Evolutionary conservation across 2,797 vertebrate genomes (phyloP), one percentile per base, ranked within the genome.

Genomic region (Lates japonicus): DNA sequence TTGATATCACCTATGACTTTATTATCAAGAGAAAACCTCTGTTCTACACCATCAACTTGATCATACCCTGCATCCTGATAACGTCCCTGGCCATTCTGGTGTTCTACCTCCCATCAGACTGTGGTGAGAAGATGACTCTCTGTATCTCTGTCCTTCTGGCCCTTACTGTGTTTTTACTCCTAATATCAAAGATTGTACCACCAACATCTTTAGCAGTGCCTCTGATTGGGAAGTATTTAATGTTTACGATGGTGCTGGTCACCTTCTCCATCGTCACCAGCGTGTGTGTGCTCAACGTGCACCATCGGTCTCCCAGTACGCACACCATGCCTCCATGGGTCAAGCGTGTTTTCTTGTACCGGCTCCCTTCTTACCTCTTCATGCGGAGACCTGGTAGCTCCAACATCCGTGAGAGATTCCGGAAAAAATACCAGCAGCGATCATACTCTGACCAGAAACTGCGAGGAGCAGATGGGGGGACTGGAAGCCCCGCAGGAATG

Each of bases 191-290:
- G 88, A 96, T 96, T 66, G 95, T 96, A 42, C 96, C 96, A 5
- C 95, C 96, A 16, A 96, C 96, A 0, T 96, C 96, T 29, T 89
- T 96, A 74, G 96, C 95, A 48, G 96, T 96, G 87, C 96, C 96
- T 76, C 95, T 96, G 61, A 96, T 96, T 37, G 95, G 95, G 72
- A 96, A 96, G 86, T 96, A 96, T 84, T 90, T 96, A 58, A 96
- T 96, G 95, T 96, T 96, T 82, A 68, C 95, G 64, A 96, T 96
- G 96, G 95, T 96, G 69, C 93, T 96, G 76, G 96, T 96, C 82
- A 96, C 96, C 74, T 96, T 96, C 87, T 96, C 96, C 75, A 96
- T 96, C 5, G 95, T 96, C 82, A 96, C 95, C 74, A 96, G 95
- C 0, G 96, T 96, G 67, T 96, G 95, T 0, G 96, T 96, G 55